Evolutionary conservation across 2,113 vertebrate genomes (phyloP).

Genomic region (Cricetomys ansorgei): DNA sequence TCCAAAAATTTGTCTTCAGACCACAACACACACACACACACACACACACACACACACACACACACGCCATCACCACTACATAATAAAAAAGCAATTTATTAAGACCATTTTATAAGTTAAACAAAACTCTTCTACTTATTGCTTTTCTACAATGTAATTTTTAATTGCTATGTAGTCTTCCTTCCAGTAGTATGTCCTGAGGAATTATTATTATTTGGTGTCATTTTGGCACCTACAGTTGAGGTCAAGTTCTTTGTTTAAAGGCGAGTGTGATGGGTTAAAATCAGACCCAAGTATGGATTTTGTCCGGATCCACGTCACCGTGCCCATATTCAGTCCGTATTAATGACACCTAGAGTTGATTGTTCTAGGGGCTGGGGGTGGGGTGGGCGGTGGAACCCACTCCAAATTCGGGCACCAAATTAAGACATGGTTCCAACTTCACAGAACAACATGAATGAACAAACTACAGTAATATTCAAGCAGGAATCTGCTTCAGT

Average conservation of each 20-base stretch:
- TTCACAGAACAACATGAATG: background rate
- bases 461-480: background rate
- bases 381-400: background rate
- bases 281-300: background rate
- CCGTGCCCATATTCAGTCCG: background rate
- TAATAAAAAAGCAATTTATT: background rate
- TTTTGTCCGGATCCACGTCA: background rate
- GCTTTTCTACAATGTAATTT: background rate
- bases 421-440: background rate
- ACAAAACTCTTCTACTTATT: background rate
- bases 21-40: too few species aligned
- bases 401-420: constrained; percentile 29
- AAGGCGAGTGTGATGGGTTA: constrained; percentile 13
- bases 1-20: background rate
- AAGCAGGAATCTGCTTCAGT: constrained; percentile 44
- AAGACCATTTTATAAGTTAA: constrained; percentile 6
- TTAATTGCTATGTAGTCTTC: constrained; percentile 10
- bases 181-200: background rate
- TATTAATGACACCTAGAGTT: background rate
- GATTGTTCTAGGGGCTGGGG: background rate
- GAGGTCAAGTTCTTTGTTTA: background rate
- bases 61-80: background rate
- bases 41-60: background rate
- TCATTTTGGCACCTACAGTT: background rate
- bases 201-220: background rate